Evolutionary conservation across 2,888 invertebrate genomes (phyloP).

Genomic region (Galeopsomyia nigrocyanea): DNA sequence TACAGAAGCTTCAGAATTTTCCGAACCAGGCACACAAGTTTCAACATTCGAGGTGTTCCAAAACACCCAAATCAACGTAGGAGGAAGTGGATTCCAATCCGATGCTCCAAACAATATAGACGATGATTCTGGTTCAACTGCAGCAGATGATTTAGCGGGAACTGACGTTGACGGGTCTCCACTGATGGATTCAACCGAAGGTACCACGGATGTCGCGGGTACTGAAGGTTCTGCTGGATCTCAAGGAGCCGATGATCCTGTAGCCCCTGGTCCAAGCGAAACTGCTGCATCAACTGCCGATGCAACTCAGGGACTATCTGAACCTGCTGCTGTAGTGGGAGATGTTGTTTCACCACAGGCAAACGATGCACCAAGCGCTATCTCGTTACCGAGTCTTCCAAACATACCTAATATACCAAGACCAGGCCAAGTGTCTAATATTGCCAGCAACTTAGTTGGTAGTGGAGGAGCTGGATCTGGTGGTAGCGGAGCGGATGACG

Average conservation of each 20-base stretch:
- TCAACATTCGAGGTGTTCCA: constrained; percentile 57
- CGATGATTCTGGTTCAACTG: neutral
- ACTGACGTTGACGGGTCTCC: constrained; percentile 21
- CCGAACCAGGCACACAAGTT: constrained; percentile 34
- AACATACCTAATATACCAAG: constrained; percentile 36
- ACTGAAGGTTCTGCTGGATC: constrained; percentile 42
- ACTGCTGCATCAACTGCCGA: constrained; percentile 28
- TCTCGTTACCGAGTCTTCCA: constrained; percentile 32
- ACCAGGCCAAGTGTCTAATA: constrained; percentile 19
- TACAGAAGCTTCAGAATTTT: neutral
- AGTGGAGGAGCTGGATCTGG: constrained; percentile 28
- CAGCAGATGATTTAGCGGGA: constrained; percentile 10
- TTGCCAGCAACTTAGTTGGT: constrained; percentile 5
- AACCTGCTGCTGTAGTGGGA: constrained; percentile 4
- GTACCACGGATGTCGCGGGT: constrained; percentile 9
- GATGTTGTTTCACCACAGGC: constrained; percentile 45
- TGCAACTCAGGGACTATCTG: constrained; percentile 20
- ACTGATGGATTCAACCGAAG: constrained; percentile 6
- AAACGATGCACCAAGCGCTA: constrained; percentile 37
- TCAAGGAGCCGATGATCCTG: constrained; percentile 34
- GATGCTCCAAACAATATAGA: constrained; percentile 15
- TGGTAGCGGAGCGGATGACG: constrained; percentile 63
- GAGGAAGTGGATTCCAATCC: constrained; percentile 8
- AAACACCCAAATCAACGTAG: constrained; percentile 60
- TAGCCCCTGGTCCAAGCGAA: constrained; percentile 10